These are phyloP conservation scores for Aeoliscus strigatus DNA, from an alignment of 2,797 vertebrate genomes.

Conservation along the genomic window DNA sequence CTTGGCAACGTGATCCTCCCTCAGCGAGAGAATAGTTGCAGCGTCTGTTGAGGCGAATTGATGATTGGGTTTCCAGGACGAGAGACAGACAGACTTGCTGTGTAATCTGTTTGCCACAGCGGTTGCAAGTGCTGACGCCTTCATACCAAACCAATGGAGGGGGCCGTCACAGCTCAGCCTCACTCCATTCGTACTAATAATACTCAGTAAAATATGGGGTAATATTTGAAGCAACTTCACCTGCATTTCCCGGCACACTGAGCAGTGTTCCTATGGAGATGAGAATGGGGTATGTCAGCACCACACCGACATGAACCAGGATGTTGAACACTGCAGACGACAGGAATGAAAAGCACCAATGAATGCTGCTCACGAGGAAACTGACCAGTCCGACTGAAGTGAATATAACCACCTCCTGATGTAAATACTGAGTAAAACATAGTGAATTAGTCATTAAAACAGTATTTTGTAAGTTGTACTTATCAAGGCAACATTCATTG, in stretches of 20 bases:
- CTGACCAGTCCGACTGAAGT: too few species aligned
- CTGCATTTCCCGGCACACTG: conserved; percentile 97
- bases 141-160: conserved; percentile 23
- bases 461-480: too few species aligned
- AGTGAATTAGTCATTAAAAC: too few species aligned
- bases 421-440: too few species aligned
- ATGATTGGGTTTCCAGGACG: conserved; percentile 63
- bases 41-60: conserved; percentile 47
- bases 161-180: too few species aligned
- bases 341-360: background rate
- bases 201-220: background rate
- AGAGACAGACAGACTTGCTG: conserved; percentile 58
- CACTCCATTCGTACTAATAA: too few species aligned
- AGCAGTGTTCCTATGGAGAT: conserved; percentile 98
- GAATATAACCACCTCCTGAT: too few species aligned
- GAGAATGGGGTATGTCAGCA: conserved; percentile 95
- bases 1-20: conserved; percentile 71
- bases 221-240: conserved; percentile 57
- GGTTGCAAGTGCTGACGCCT: conserved; percentile 56
- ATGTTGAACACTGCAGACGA: conserved; percentile 89
- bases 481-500: too few species aligned
- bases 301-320: conserved; percentile 92
- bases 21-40: conserved; percentile 58
- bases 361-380: too few species aligned
- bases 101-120: conserved; percentile 60